Conservation (phyloP, 2,797 vertebrate species). For the Dromococcyx pavoninus region DNA sequence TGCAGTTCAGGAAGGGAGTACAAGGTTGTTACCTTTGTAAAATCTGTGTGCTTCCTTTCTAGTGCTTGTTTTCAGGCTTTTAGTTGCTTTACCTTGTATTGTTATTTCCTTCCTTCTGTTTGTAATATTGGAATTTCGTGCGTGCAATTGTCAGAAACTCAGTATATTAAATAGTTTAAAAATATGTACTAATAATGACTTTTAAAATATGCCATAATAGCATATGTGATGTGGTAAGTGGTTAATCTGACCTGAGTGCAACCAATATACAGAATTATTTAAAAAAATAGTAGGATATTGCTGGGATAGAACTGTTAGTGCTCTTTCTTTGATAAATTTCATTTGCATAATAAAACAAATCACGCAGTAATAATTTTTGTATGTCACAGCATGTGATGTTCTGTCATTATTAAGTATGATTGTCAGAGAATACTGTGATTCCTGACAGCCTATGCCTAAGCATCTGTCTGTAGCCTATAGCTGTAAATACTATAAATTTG, state of each 20-base stretch:
- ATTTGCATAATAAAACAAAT: background rate
- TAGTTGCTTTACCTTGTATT: background rate
- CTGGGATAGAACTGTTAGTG: background rate
- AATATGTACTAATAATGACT: background rate
- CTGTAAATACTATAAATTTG: background rate
- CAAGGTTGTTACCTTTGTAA: background rate
- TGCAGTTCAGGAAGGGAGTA: background rate
- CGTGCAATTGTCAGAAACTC: background rate
- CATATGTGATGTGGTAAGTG: background rate
- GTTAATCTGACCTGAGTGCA: background rate
- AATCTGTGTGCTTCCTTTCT: background rate
- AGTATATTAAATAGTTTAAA: background rate
- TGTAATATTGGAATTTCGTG: background rate
- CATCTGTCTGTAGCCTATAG: background rate
- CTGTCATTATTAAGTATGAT: background rate
- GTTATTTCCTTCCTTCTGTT: background rate
- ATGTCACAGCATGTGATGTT: background rate
- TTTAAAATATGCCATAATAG: background rate
- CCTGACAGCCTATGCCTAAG: background rate
- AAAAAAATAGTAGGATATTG: background rate
- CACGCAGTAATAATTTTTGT: background rate
- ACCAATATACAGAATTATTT: background rate
- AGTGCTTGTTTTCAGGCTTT: background rate
- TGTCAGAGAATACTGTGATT: background rate
- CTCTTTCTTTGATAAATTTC: background rate